Conservation (phyloP, 2,113 vertebrate genomes). For the Aix galericulata region DNA sequence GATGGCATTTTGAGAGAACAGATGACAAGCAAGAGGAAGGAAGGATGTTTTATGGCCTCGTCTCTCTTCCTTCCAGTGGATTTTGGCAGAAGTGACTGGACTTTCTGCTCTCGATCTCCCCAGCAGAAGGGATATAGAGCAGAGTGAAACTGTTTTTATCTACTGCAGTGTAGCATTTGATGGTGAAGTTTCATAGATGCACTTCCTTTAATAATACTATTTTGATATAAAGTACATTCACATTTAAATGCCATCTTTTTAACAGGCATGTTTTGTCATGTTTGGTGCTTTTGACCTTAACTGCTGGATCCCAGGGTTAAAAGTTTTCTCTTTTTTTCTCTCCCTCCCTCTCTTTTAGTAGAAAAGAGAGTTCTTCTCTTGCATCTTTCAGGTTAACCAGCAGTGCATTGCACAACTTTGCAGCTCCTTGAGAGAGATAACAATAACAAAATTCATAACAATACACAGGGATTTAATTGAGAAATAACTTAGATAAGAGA, state of each 20-base stretch:
- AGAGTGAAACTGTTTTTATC: not conserved
- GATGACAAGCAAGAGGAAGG: constrained; percentile 33
- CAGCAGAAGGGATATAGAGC: not conserved
- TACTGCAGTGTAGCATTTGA: not conserved
- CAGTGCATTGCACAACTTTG: not conserved
- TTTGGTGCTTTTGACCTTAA: not conserved
- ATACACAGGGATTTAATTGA: not conserved
- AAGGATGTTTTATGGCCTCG: constrained; percentile 51
- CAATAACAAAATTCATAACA: not conserved
- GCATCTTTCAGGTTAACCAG: not conserved
- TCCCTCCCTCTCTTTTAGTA: too few relatives aligned
- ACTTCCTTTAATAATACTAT: not conserved
- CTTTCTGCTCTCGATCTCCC: not conserved
- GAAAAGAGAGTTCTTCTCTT: not conserved
- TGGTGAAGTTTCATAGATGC: not conserved
- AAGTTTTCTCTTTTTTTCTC: not conserved
- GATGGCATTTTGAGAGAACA: constrained; percentile 6
- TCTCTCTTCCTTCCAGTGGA: constrained; percentile 10
- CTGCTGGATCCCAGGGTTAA: not conserved
- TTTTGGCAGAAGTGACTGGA: constrained; percentile 24
- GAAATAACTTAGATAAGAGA: not conserved
- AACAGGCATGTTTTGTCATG: not conserved
- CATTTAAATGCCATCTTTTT: not conserved
- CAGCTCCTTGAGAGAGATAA: not conserved
- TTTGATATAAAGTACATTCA: not conserved